phyloP scores from a whole-genome alignment of 1,140 invertebrate species.

The Drosophila lacertosa region DNA sequence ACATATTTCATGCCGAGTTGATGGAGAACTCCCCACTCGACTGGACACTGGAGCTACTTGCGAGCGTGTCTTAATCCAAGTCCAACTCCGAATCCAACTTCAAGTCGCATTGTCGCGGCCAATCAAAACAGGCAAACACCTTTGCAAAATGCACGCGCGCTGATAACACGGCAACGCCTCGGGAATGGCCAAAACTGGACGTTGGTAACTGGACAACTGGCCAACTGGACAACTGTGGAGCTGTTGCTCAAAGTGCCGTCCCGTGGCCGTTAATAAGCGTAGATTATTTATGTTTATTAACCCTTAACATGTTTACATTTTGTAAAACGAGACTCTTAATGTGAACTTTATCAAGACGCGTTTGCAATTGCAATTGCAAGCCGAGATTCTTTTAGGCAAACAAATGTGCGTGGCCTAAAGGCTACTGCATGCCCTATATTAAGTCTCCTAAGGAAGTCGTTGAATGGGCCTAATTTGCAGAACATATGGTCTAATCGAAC shows the following conservation, averaged over 20 bases:
- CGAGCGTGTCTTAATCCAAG: slow-evolving; percentile 27
- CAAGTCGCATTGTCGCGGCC: slow-evolving; percentile 22
- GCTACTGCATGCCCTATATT: background rate
- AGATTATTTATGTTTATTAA: slow-evolving; percentile 84
- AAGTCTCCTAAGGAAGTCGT: background rate
- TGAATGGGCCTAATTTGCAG: background rate
- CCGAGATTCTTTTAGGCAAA: slow-evolving; percentile 6
- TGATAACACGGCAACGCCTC: slow-evolving; percentile 59
- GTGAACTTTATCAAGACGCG: slow-evolving; percentile 80
- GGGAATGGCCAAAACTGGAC: background rate
- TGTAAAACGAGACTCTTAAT: slow-evolving; percentile 84
- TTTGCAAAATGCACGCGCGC: slow-evolving; percentile 78
- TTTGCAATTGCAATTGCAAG: slow-evolving; percentile 58
- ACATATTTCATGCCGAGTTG: slow-evolving; percentile 71
- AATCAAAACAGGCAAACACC: slow-evolving; percentile 77
- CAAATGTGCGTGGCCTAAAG: background rate
- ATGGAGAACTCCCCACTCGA: slow-evolving; percentile 38
- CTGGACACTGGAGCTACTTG: slow-evolving; percentile 31
- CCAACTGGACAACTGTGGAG: background rate
- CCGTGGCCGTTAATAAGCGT: slow-evolving; percentile 78
- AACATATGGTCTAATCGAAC: too few species aligned
- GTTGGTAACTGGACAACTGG: slow-evolving; percentile 1
- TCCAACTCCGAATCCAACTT: too few species aligned
- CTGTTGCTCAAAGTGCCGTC: slow-evolving; percentile 38
- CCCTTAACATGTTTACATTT: slow-evolving; percentile 84